Evolutionary conservation across 2,888 invertebrate genomes (phyloP).

Genomic region (Glyphotaelius pellucidus): DNA sequence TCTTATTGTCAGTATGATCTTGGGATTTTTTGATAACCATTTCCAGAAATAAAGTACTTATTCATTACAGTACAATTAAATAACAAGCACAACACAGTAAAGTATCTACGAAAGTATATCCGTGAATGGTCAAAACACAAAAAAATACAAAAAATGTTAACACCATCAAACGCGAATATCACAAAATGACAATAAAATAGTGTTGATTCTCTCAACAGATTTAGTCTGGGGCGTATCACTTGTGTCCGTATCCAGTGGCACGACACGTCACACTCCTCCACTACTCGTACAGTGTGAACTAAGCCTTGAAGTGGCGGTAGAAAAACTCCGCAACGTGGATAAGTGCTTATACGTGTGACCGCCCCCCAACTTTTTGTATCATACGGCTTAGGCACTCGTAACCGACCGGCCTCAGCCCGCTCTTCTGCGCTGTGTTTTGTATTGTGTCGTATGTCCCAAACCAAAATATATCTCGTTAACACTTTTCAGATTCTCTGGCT

Average conservation of each 20-base stretch:
- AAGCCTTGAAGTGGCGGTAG: constrained; percentile 51
- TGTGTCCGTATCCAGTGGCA: constrained; percentile 19
- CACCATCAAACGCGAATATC: neutral
- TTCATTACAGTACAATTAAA: too few relatives aligned
- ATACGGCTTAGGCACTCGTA: constrained; percentile 33
- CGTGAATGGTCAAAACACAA: neutral
- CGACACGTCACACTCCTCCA: constrained; percentile 34
- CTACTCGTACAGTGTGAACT: constrained; percentile 24
- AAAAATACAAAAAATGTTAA: neutral
- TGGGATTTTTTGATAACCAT: too few relatives aligned
- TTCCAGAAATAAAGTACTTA: too few relatives aligned
- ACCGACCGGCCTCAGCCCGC: neutral
- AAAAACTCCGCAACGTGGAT: constrained; percentile 57
- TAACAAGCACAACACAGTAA: too few relatives aligned
- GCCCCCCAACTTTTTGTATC: constrained; percentile 43
- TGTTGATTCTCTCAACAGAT: constrained; percentile 41
- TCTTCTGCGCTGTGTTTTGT: neutral
- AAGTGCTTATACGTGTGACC: constrained; percentile 52
- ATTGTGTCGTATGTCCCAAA: neutral
- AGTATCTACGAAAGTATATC: neutral
- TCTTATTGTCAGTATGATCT: too few relatives aligned
- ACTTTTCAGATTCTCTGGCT: neutral
- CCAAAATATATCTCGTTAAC: constrained; percentile 32
- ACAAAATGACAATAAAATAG: constrained; percentile 2
- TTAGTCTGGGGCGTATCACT: constrained; percentile 27